Evolutionary conservation across 2,888 invertebrate genomes (phyloP).

Genomic region (Chloroclysta siterata): DNA sequence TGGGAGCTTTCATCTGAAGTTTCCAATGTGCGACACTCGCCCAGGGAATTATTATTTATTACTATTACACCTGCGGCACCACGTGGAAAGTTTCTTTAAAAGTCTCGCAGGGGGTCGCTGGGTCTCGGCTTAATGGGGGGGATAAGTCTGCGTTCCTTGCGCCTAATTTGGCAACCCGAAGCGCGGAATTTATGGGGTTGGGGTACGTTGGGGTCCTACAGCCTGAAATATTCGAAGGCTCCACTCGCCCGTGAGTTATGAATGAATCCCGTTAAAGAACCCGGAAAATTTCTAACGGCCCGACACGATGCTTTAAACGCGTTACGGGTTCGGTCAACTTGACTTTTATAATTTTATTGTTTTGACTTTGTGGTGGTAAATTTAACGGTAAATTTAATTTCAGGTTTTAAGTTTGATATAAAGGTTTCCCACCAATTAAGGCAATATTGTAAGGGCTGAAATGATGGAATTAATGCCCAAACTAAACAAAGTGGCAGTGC

Average conservation of each 20-base stretch:
- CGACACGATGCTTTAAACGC: conserved; percentile 50
- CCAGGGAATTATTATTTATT: conserved; percentile 59
- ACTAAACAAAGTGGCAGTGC: not conserved
- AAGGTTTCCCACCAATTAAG: not conserved
- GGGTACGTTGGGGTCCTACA: conserved; percentile 65
- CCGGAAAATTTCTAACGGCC: conserved; percentile 82
- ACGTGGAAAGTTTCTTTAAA: conserved; percentile 69
- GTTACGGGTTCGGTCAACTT: conserved; percentile 48
- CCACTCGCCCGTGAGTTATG: conserved; percentile 84
- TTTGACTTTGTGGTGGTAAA: conserved; percentile 22
- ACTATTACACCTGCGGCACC: conserved; percentile 71
- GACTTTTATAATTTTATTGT: conserved; percentile 37
- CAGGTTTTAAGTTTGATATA: not conserved
- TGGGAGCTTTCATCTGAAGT: conserved; percentile 44
- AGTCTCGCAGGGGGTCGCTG: conserved; percentile 57
- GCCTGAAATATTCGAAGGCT: conserved; percentile 83
- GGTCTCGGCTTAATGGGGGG: conserved; percentile 65
- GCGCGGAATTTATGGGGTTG: conserved; percentile 80
- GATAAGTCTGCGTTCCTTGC: conserved; percentile 80
- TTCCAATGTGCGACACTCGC: conserved; percentile 54
- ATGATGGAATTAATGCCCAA: not conserved
- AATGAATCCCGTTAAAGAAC: conserved; percentile 84
- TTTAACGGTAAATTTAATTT: not conserved
- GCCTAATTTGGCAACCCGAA: conserved; percentile 85
- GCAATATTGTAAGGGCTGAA: no score